Conservation (phyloP, 2,113 vertebrate species). For the Oryzias javanicus region DNA sequence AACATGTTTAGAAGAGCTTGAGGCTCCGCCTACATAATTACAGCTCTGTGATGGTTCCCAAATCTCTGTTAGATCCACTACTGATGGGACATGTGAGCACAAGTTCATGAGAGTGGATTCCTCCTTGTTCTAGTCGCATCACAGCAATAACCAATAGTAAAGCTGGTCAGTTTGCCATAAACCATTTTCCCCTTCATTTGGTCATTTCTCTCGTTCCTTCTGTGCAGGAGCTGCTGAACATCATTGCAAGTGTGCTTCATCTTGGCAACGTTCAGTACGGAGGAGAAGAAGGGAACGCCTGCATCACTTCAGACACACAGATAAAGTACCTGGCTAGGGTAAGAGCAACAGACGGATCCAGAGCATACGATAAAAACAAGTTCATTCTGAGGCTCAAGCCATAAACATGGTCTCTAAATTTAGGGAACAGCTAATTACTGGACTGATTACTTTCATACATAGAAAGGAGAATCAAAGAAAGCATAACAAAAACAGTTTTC, state of each 20-base stretch:
- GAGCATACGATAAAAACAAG: accelerated
- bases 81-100: no score
- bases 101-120: neutral
- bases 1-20: conserved; percentile 6
- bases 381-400: no score
- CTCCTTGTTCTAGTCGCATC: neutral
- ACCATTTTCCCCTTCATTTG: conserved; percentile 15
- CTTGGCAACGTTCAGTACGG: conserved; percentile 93
- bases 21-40: conserved; percentile 30
- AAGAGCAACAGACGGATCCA: conserved; percentile 14
- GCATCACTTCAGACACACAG: conserved; percentile 91
- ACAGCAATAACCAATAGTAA: conserved; percentile 7
- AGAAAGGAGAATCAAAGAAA: no score
- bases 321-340: conserved; percentile 95
- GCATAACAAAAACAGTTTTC: no score
- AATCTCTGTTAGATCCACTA: neutral
- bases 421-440: no score
- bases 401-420: neutral
- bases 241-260: conserved; percentile 93
- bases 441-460: no score
- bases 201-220: neutral
- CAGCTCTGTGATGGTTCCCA: conserved; percentile 34
- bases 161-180: neutral
- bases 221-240: conserved; percentile 88
- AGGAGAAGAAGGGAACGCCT: conserved; percentile 85